Conservation (phyloP, 2,888 invertebrate species). For the Agrotis exclamationis region DNA sequence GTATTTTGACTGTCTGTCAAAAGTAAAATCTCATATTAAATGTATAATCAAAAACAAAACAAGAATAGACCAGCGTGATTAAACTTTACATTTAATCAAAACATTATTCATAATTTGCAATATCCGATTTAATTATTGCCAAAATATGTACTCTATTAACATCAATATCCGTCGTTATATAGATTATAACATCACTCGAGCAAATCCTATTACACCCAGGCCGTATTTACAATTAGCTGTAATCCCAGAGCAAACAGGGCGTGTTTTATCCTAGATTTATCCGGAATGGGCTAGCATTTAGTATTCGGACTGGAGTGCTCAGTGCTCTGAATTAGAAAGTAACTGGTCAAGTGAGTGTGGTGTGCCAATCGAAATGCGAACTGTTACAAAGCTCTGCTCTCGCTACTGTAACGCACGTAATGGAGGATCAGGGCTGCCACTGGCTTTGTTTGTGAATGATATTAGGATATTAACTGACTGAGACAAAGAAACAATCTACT, state of each 20-base stretch:
- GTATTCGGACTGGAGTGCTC: conserved; percentile 66
- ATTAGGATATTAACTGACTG: neutral
- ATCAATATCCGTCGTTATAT: conserved; percentile 14
- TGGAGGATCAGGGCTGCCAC: conserved; percentile 60
- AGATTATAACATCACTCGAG: conserved; percentile 28
- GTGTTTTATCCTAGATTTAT: conserved; percentile 58
- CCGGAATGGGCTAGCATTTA: conserved; percentile 55
- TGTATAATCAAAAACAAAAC: neutral
- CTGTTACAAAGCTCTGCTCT: conserved; percentile 68
- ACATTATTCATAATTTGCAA: neutral
- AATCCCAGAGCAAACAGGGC: conserved; percentile 43
- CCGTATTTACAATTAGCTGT: conserved; percentile 50
- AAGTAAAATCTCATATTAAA: too few relatives aligned
- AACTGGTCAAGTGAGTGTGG: conserved; percentile 72
- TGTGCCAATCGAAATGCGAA: conserved; percentile 66
- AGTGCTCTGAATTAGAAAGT: conserved; percentile 77
- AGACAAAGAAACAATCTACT: neutral
- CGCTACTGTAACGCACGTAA: conserved; percentile 67
- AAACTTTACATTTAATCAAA: neutral
- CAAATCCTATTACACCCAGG: conserved; percentile 39
- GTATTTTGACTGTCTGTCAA: too few relatives aligned
- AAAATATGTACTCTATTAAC: neutral
- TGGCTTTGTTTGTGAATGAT: neutral
- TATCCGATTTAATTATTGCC: conserved; percentile 9
- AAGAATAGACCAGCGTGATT: neutral